A percentile compares a stretch with the other conserved stretches of the same genome.
Conservation (phyloP, 2,113 vertebrate species). For the Calidris pugnax region DNA sequence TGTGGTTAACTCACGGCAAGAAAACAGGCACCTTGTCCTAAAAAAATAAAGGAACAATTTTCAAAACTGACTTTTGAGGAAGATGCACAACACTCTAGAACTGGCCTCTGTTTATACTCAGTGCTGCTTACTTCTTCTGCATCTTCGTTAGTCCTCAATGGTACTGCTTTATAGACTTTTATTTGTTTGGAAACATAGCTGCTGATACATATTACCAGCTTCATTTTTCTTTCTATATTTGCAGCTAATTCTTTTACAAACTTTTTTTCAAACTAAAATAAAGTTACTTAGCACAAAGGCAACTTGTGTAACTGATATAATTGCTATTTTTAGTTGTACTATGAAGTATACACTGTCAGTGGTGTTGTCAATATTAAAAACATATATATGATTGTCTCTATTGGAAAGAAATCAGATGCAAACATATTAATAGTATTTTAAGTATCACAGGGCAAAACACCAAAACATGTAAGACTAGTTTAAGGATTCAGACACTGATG, state of each 20-base stretch:
- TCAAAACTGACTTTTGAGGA: background rate
- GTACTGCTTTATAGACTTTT: background rate
- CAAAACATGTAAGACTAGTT: background rate
- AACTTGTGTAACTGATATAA: background rate
- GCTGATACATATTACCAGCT: background rate
- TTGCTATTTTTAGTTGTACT: background rate
- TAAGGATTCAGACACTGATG: background rate
- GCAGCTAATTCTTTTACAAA: background rate
- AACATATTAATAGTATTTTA: background rate
- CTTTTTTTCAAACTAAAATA: background rate
- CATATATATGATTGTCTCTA: background rate
- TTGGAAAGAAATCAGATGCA: background rate
- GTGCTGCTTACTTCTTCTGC: background rate
- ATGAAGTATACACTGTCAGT: background rate
- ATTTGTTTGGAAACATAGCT: background rate
- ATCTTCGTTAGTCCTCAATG: background rate
- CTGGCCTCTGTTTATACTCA: background rate
- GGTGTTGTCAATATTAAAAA: background rate
- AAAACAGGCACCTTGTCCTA: background rate
- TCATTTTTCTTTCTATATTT: background rate
- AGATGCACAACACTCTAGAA: background rate
- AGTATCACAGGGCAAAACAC: background rate
- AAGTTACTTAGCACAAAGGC: background rate
- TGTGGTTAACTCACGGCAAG: background rate
- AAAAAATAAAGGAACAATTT: background rate